Percentiles rank a stretch among this genome's conserved stretches.
These are phyloP conservation scores for Grammomys dolichurus DNA, from an alignment of 2,113 vertebrate species.

Conservation along the genomic window DNA sequence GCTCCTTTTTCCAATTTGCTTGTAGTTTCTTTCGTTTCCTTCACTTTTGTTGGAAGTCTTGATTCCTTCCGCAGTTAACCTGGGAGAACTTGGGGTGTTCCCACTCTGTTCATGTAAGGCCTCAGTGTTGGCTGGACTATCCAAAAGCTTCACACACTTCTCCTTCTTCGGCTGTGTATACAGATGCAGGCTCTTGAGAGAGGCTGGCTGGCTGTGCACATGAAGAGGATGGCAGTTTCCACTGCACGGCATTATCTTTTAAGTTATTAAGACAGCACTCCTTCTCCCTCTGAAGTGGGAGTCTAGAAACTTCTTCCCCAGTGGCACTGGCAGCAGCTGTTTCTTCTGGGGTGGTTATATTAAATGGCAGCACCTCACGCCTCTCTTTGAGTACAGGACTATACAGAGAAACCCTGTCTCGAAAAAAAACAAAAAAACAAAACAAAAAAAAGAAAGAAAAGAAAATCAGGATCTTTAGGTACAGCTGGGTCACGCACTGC, in stretches of 20 bases:
- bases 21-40: slow-evolving; percentile 83
- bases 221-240: slow-evolving; percentile 46
- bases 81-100: slow-evolving; percentile 79
- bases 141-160: slow-evolving; percentile 89
- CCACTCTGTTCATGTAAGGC: slow-evolving; percentile 71
- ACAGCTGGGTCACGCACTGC: slow-evolving; percentile 92
- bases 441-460: background rate
- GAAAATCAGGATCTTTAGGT: slow-evolving; percentile 93
- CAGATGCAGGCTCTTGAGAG: background rate
- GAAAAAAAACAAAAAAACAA: too few species aligned
- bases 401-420: too few species aligned
- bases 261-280: background rate
- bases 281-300: slow-evolving; percentile 46
- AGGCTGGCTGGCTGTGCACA: background rate
- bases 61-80: slow-evolving; percentile 88
- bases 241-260: slow-evolving; percentile 50
- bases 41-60: slow-evolving; percentile 82
- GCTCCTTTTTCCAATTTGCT: slow-evolving; percentile 83
- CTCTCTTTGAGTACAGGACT: slow-evolving; percentile 86
- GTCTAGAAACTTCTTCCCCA: slow-evolving; percentile 30
- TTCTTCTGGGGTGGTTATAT: slow-evolving; percentile 60
- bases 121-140: slow-evolving; percentile 67
- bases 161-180: slow-evolving; percentile 85
- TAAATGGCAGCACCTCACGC: slow-evolving; percentile 90
- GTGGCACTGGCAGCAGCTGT: slow-evolving; percentile 40